Base-by-base conservation (phyloP, 2,888 invertebrate species). In the Glomeris marginata region DNA sequence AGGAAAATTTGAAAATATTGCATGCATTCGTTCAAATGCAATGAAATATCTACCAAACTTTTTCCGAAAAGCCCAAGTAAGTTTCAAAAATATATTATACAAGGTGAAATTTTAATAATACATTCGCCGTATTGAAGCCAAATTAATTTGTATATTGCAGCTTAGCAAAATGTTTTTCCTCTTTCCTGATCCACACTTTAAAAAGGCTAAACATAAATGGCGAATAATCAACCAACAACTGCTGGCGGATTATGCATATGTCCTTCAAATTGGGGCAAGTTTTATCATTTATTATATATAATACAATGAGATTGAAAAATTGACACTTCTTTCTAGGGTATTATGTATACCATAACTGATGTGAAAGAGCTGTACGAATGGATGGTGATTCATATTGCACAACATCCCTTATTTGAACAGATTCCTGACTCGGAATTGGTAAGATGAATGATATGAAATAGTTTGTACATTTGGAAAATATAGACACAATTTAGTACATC, bases 21-120 rank as follows among this genome's bases (percentile, higher is more conserved):
- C 94, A 38, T 95, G 97, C 58, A 70, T 98, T 45, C 76, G 98
- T 56, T 83, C 88, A 13, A 98, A 98, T 73, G 97, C 97, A 1
- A 98, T 99, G 97, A 98, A 97, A 69, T 95, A 95, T 74, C 75
- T 99, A 59, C 95, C 97, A 2, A 97, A 98, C 68, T 98, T 84
- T 69, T 98, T 99, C 64, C 67, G 72, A 50, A 97, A 95, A 72
- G 88, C 84, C 55, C 97, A 92, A 76, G 86, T 84, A 69, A 60
- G 58, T 50, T 45, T n/a, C n/a, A n/a, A n/a, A n/a, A n/a, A n/a
- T n/a, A n/a, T n/a, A n/a, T n/a, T n/a, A n/a, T n/a, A n/a, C n/a
- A n/a, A n/a, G n/a, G n/a, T n/a, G n/a, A n/a, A n/a, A n/a, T n/a
- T n/a, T n/a, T n/a, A n/a, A n/a, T n/a, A n/a, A n/a, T n/a, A n/a